Evolutionary conservation across 2,113 vertebrate genomes (phyloP).

Genomic region (Menidia beryllina): DNA sequence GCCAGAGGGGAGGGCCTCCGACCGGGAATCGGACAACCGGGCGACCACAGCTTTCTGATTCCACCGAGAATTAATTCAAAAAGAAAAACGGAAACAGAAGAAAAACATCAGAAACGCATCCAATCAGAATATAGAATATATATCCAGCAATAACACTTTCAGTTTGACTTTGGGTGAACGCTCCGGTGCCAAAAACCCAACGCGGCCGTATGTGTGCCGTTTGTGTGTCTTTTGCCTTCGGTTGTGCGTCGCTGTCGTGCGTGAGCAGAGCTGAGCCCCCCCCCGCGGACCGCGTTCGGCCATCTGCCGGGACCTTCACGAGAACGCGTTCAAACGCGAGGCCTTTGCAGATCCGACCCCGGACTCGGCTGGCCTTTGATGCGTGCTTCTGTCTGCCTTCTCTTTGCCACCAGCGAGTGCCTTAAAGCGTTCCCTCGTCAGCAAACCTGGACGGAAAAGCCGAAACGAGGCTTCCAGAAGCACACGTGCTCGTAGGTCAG

Average conservation of each 20-base stretch:
- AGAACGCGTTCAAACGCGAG: conserved; percentile 44
- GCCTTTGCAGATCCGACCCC: neutral
- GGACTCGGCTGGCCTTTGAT: neutral
- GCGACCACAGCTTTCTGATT: neutral
- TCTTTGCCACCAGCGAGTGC: conserved; percentile 69
- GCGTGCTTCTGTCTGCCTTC: conserved; percentile 56
- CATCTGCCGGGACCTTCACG: conserved; percentile 34
- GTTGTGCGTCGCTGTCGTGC: conserved; percentile 1
- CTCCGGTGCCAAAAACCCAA: conserved; percentile 48
- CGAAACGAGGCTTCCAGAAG: conserved; percentile 25
- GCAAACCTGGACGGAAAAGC: conserved; percentile 34
- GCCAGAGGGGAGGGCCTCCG: no score
- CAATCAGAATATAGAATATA: no score
- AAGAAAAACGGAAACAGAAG: neutral
- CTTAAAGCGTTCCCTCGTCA: conserved; percentile 59
- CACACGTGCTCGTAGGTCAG: neutral
- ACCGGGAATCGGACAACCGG: no score
- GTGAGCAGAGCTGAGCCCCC: neutral
- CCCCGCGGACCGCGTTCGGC: no score
- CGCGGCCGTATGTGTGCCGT: neutral
- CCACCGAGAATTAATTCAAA: no score
- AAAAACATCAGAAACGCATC: neutral
- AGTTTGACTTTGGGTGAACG: neutral
- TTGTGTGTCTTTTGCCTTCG: conserved; percentile 8
- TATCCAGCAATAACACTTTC: neutral